These are phyloP conservation scores for Prietella phreatophila DNA, from an alignment of 2,113 vertebrate species.

Conservation along the genomic window DNA sequence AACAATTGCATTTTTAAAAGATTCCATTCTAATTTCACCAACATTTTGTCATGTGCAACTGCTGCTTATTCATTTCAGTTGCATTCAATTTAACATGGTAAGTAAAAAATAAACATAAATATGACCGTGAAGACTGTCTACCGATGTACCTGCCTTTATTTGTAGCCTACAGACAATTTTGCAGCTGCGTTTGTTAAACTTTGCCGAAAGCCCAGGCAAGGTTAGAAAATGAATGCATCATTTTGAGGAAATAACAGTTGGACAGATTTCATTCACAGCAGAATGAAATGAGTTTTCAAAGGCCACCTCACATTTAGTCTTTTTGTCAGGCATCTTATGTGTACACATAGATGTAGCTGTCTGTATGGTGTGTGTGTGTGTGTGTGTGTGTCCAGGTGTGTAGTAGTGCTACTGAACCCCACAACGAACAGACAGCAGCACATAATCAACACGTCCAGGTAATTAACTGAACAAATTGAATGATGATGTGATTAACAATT, in stretches of 20 bases:
- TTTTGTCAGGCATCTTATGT: neutral
- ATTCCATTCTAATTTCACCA: neutral
- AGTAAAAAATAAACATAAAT: neutral
- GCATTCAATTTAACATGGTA: neutral
- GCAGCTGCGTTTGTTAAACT: neutral
- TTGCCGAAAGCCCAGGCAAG: neutral
- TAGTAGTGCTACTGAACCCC: constrained; percentile 91
- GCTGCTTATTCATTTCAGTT: neutral
- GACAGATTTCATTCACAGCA: neutral
- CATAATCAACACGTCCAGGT: constrained; percentile 94
- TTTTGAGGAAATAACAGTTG: constrained; percentile 24
- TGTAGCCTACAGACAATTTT: neutral
- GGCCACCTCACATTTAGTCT: neutral
- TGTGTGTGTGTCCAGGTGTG: constrained; percentile 76
- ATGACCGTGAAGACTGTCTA: neutral
- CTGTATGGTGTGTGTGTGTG: neutral
- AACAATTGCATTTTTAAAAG: neutral
- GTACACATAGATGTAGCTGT: neutral
- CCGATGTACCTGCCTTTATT: neutral
- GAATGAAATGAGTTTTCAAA: neutral
- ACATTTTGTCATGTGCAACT: neutral
- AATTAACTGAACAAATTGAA: neutral
- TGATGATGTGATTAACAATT: neutral
- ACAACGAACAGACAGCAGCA: constrained; percentile 89
- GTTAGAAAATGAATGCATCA: neutral